phyloP scores from a whole-genome alignment of 1,140 invertebrate genomes.

The Eueides isabella region DNA sequence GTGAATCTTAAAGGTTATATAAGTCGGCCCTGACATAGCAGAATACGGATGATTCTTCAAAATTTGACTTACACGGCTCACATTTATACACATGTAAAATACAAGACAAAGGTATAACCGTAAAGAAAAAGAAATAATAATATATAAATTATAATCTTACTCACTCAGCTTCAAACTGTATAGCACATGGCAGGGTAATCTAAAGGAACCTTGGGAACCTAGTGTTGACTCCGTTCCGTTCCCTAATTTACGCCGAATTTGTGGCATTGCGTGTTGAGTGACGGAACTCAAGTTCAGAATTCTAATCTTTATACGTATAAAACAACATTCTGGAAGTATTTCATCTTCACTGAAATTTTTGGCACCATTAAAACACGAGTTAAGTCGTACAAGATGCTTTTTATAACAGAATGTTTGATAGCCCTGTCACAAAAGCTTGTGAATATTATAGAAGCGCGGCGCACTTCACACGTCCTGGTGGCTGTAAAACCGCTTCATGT shows the following conservation, averaged over 20 bases:
- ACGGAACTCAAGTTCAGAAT: too few species aligned
- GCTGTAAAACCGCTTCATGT: conserved; percentile 55
- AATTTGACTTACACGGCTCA: neutral
- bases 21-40: conserved; percentile 39
- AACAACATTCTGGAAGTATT: neutral
- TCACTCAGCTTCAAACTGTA: too few species aligned
- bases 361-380: conserved; percentile 20
- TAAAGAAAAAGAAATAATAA: neutral
- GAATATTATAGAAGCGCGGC: conserved; percentile 60
- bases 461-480: conserved; percentile 56
- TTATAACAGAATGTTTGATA: conserved; percentile 41
- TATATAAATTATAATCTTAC: too few species aligned
- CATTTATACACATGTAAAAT: neutral
- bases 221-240: too few species aligned
- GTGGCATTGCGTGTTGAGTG: too few species aligned
- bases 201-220: too few species aligned
- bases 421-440: conserved; percentile 47
- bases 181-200: too few species aligned
- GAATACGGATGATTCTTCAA: conserved; percentile 1
- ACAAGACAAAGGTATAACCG: neutral
- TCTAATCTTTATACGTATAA: too few species aligned
- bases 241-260: too few species aligned
- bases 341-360: conserved; percentile 2
- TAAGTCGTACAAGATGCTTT: conserved; percentile 27
- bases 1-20: conserved; percentile 25